Conservation (phyloP, 2,888 invertebrate species). For the Monopis laevigella region DNA sequence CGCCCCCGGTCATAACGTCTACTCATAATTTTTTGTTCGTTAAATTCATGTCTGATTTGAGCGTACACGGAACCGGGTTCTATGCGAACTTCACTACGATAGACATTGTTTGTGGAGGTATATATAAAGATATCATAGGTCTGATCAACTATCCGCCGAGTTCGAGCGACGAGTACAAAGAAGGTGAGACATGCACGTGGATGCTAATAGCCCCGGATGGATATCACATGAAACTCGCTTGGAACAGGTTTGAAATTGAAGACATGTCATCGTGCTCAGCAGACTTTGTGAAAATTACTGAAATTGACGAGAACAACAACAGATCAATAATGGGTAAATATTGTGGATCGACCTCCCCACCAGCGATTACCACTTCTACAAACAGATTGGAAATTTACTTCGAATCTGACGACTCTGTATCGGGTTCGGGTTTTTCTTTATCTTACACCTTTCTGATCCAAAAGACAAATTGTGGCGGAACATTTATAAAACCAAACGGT, state of each 20-base stretch:
- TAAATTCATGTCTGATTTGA: slow-evolving; percentile 70
- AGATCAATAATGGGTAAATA: slow-evolving; percentile 57
- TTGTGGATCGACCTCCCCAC: slow-evolving; percentile 76
- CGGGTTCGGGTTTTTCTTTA: slow-evolving; percentile 76
- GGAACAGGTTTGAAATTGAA: slow-evolving; percentile 78
- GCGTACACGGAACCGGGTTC: slow-evolving; percentile 73
- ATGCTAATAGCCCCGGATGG: slow-evolving; percentile 75
- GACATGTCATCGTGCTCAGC: slow-evolving; percentile 39
- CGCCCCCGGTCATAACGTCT: slow-evolving; percentile 71
- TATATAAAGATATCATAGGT: slow-evolving; percentile 68
- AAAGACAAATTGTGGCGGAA: slow-evolving; percentile 74
- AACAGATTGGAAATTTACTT: slow-evolving; percentile 77
- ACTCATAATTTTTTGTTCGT: slow-evolving; percentile 78
- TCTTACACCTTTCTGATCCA: slow-evolving; percentile 67
- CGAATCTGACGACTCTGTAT: slow-evolving; percentile 58
- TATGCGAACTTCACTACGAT: slow-evolving; percentile 77
- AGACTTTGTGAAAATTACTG: slow-evolving; percentile 78
- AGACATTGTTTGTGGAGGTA: slow-evolving; percentile 78
- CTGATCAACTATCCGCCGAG: slow-evolving; percentile 71
- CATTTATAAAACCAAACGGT: slow-evolving; percentile 73
- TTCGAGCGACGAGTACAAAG: slow-evolving; percentile 21
- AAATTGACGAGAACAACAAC: slow-evolving; percentile 61
- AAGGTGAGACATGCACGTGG: slow-evolving; percentile 75
- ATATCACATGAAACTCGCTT: slow-evolving; percentile 75
- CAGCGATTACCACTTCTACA: slow-evolving; percentile 71